These are phyloP conservation scores for Neodiprion virginianus DNA, from an alignment of 1,140 invertebrate species.

Conservation along the genomic window DNA sequence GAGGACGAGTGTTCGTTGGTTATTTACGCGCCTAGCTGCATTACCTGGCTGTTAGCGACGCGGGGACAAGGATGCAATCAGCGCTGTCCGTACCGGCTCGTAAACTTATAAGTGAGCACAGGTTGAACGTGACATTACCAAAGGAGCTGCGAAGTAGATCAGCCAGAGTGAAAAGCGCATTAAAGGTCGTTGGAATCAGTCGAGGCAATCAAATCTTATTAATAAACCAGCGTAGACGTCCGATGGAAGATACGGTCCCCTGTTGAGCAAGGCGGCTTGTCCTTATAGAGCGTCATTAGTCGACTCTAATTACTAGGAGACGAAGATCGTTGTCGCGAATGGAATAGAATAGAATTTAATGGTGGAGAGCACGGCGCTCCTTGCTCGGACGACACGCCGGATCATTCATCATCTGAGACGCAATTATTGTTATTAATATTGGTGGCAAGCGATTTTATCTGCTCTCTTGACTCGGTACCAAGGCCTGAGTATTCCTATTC, in stretches of 20 bases:
- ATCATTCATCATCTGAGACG: slow-evolving; percentile 48
- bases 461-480: background rate
- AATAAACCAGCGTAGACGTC: slow-evolving; percentile 37
- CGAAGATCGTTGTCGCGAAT: slow-evolving; percentile 49
- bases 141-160: background rate
- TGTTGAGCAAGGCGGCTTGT: slow-evolving; percentile 37
- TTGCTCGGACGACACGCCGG: slow-evolving; percentile 39
- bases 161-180: background rate
- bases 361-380: slow-evolving; percentile 39
- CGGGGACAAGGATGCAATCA: background rate
- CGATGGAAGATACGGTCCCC: slow-evolving; percentile 42
- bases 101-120: background rate
- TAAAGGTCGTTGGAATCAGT: slow-evolving; percentile 21
- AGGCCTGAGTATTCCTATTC: background rate
- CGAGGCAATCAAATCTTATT: slow-evolving; percentile 39
- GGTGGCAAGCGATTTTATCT: slow-evolving; percentile 12
- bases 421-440: slow-evolving; percentile 60
- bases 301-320: slow-evolving; percentile 51
- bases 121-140: background rate
- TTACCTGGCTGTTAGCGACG: background rate
- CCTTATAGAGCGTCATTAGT: slow-evolving; percentile 51
- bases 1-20: background rate
- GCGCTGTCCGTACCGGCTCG: background rate
- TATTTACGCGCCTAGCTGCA: background rate
- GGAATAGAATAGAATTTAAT: slow-evolving; percentile 25